Evolutionary conservation across 1,140 invertebrate genomes (phyloP), one percentile per base, ranked within the genome.

Genomic region (Drosophila nigromelanica): DNA sequence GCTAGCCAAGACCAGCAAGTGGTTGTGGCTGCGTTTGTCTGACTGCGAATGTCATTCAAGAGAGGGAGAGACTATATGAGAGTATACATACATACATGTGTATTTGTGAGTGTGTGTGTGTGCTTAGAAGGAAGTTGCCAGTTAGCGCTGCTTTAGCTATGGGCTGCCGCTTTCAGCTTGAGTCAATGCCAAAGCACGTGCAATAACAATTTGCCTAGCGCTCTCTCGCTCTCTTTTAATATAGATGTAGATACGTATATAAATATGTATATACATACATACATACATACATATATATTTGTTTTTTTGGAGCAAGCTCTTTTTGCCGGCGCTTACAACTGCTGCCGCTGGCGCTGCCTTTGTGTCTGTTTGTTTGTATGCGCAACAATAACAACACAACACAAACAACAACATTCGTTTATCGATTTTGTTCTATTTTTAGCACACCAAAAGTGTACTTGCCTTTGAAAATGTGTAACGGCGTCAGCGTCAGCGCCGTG

Each of bases 401-500:
- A 27, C 27, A 27, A 27, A 27, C 27, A 70, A 60, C 55, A 73
- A 85, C 85, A 87, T 85, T 90, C 82, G 78, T 89, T 91, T 91
- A 91, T 91, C 80, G 90, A 91, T 91, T 91, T 91, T 91, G 66
- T 76, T 70, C 90, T 91, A 91, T 91, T 91, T 91, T 89, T 91
- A 91, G 90, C 73, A 66, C 55, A 73, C 63, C 58, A 67, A 83
- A 83, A 87, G 73, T 79, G 76, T 85, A 78, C 86, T 85, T 89
- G 80, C 75, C 77, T 81, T 89, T 89, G 64, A 72, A 76, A 78
- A 73, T 71, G 60, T 76, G 76, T 83, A 72, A 80, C 70, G 47
- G 61, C 47, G 37, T 8, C 24, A 27, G 14, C 35, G 59, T 21
- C 42, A 43, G 39, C 52, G 42, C 7, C 10, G 43, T 59, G 42